Percentiles rank a stretch among this genome's conserved stretches.
Conservation (phyloP, 2,113 vertebrate species). For the Limnothrissa miodon region DNA sequence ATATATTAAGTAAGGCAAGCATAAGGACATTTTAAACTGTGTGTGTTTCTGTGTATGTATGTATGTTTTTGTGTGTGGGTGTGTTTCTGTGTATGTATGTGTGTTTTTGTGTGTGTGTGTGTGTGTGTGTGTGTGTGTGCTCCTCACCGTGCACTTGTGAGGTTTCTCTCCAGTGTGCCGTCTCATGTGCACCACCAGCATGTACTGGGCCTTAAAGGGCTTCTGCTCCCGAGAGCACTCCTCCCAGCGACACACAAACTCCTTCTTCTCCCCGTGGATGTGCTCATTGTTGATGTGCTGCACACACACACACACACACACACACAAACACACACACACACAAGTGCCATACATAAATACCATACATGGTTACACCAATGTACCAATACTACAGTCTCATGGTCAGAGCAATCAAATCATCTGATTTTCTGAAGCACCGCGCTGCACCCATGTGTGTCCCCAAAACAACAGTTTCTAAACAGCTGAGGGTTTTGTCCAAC, state of each 20-base stretch:
- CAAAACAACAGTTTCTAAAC: too few relatives aligned
- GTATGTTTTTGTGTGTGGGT: neutral
- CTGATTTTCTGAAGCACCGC: too few relatives aligned
- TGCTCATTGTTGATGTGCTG: conserved; percentile 99
- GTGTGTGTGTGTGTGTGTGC: neutral
- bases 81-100: neutral
- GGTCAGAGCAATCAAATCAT: too few relatives aligned
- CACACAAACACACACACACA: neutral
- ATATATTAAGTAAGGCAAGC: neutral
- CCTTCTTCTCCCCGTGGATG: conserved; percentile 98
- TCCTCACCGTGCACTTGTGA: conserved; percentile 94
- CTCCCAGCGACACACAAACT: conserved; percentile 97
- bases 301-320: conserved; percentile 30
- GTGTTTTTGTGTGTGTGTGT: neutral
- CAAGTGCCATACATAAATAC: too few relatives aligned
- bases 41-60: neutral
- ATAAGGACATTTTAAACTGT: neutral
- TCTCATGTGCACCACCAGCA: conserved; percentile 98
- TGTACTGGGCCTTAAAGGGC: conserved; percentile 98
- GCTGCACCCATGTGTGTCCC: too few relatives aligned
- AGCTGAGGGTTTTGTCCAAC: too few relatives aligned
- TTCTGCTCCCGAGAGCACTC: conserved; percentile 95
- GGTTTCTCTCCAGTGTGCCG: conserved; percentile 97
- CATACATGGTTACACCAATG: too few relatives aligned
- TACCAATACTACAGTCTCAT: too few relatives aligned